Evolutionary conservation across 1,140 invertebrate species (phyloP), one percentile per base, ranked within the genome.

Genomic region (Arion vulgaris): DNA sequence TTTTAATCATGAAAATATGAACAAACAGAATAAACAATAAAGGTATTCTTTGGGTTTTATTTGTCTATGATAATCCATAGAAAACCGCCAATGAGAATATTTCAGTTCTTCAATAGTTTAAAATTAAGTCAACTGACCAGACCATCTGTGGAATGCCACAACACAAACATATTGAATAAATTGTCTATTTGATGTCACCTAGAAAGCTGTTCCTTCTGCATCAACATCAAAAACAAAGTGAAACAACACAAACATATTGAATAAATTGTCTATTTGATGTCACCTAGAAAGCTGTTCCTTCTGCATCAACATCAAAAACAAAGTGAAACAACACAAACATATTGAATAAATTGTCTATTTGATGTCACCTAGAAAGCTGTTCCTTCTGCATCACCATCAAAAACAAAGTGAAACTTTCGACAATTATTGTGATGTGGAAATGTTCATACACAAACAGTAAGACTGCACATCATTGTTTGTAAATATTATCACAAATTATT

Each of bases 91-190:
- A 57, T 57, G 53, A 57, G 9, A 57, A 57, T 2, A 57, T n/a
- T 19, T 57, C 23, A 15, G 19, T 57, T 57, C 26, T 19, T 57
- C 53, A 5, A 19, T 4, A 57, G 53, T 57, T 45, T 7, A 15
- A 57, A 19, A 66, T 5, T 1, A 7, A 66, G 32, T 32, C 28
- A 32, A 66, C n/a, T 32, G 62, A 32, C 62, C 62, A 66, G 32
- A 66, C 62, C 62, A 66, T 66, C 62, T 66, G 4, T 66, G 62
- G 62, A 66, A 66, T 66, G 62, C 28, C 62, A 66, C 28, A 66
- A 66, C n/a, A 66, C 19, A 32, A 9, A 66, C 2, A 11, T 7
- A 7, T 13, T 66, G n/a, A 66, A 32, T 34, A 66, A 9, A 5
- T n/a, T 23, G 53, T 57, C 17, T 23, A 57, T 57, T 4, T 57